These are phyloP conservation scores for Bombus polaris DNA, from an alignment of 1,140 invertebrate species.

Conservation along the genomic window DNA sequence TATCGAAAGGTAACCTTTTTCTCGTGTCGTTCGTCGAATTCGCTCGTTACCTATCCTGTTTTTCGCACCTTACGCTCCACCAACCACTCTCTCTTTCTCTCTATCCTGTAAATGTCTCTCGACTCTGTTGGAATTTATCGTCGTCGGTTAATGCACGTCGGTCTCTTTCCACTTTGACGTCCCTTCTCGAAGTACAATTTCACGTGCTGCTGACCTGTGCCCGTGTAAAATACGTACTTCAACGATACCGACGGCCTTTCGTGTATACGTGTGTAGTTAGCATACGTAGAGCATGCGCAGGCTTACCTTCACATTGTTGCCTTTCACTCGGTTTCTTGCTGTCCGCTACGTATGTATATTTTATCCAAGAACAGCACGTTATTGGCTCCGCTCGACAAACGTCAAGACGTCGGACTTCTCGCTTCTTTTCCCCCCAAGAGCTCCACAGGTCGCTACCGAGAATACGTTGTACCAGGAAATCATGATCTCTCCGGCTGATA, in stretches of 20 bases:
- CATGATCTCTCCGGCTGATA: neutral
- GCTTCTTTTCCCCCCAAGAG: neutral
- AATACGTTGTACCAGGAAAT: neutral
- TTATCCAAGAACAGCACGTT: conserved; percentile 38
- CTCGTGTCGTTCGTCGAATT: neutral
- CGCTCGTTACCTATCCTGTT: neutral
- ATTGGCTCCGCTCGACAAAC: conserved; percentile 12
- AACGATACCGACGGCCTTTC: conserved; percentile 22
- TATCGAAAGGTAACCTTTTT: neutral
- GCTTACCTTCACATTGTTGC: conserved; percentile 78
- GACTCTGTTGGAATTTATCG: conserved; percentile 23
- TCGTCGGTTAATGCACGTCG: neutral
- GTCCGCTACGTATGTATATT: conserved; percentile 41
- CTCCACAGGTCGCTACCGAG: neutral
- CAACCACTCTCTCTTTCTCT: neutral
- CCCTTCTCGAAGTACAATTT: conserved; percentile 8
- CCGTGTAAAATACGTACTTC: conserved; percentile 13
- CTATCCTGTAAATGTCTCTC: neutral
- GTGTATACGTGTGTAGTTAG: conserved; percentile 16
- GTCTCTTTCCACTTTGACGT: neutral
- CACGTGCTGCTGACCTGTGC: neutral
- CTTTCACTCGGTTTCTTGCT: conserved; percentile 75
- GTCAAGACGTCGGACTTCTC: neutral
- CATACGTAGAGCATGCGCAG: conserved; percentile 29
- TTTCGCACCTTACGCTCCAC: neutral